Conservation (phyloP, 2,113 vertebrate genomes). For the Sminthopsis crassicaudata region DNA sequence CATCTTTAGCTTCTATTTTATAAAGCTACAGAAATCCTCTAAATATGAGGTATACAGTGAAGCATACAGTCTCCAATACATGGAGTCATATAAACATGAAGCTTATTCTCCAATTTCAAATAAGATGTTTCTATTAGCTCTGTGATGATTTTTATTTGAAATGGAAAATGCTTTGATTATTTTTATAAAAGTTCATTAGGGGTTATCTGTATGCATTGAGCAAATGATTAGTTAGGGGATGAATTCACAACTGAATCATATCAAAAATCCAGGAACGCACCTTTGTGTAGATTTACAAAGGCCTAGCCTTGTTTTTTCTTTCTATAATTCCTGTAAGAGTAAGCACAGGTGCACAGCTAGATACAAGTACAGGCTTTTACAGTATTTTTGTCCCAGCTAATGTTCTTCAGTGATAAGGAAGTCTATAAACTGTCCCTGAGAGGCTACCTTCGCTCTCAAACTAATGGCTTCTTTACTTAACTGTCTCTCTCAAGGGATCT, state of each 20-base stretch:
- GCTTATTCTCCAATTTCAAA: conserved; percentile 49
- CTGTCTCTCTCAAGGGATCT: background rate
- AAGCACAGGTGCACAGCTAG: background rate
- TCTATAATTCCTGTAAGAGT: background rate
- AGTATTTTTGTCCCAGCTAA: background rate
- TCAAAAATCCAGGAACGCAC: background rate
- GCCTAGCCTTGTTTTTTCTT: background rate
- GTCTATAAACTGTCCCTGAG: background rate
- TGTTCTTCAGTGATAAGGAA: background rate
- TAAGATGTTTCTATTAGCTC: conserved; percentile 59
- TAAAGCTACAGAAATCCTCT: conserved; percentile 54
- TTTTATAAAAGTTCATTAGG: background rate
- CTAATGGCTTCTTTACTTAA: conserved; percentile 3
- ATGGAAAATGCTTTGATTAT: conserved; percentile 3
- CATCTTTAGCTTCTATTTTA: conserved; percentile 60
- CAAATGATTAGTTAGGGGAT: background rate
- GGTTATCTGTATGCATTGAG: background rate
- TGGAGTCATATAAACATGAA: conserved; percentile 19
- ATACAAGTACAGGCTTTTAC: background rate
- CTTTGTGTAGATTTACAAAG: background rate
- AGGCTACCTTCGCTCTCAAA: background rate
- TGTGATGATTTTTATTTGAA: conserved; percentile 49
- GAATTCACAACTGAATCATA: conserved; percentile 14
- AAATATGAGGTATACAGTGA: conserved; percentile 59
- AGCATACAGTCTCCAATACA: background rate